Base-by-base conservation (phyloP, 2,888 invertebrate genomes). In the Noctua janthe region DNA sequence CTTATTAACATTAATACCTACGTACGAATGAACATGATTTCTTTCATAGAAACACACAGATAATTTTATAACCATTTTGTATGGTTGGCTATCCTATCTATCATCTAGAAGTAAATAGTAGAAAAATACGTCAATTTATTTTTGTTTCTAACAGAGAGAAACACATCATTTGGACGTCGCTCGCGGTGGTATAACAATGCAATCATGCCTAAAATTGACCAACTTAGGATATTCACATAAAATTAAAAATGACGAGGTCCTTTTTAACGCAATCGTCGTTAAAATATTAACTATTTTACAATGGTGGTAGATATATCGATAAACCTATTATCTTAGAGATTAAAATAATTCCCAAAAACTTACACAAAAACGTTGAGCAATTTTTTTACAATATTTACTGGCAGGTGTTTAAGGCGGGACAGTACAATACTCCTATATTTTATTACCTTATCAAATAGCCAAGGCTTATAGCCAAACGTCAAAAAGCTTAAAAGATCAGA, bases 11-110 rank as follows among this genome's bases (percentile, higher is more conserved):
- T 82, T 75, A 78, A 78, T 74, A 83, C 66, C 81, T 83, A 76
- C 82, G 86, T 80, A 54, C 39, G 71, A 75, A 87, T 62, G 35
- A 87, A 91, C 90, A 92, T 90, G 90, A 92, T 92, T 87, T 90
- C 83, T 83, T 39, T 39, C 39, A 39, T 39, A 84, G 80, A 82
- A 86, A 85, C 83, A 87, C 89, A 87, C 83, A 78, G 74, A 80
- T 78, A 92, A 91, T 91, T 91, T 90, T 91, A 82, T 80, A 89
- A 91, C 89, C 91, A 91, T 90, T 35, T 75, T 70, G 47, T 59
- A 89, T 89, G 91, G 91, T 92, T 87, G 85, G 88, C 85, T 88
- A 85, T 64, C 75, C 84, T 88, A 88, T 81, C 49, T 90, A 90
- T 84, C 80, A 78, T 71, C 86, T 91, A 90, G 47, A 80, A 88